Percentiles rank a stretch among this genome's conserved stretches.
These are phyloP conservation scores for Amphilophus citrinellus DNA, from an alignment of 2,113 vertebrate species.

Conservation along the genomic window DNA sequence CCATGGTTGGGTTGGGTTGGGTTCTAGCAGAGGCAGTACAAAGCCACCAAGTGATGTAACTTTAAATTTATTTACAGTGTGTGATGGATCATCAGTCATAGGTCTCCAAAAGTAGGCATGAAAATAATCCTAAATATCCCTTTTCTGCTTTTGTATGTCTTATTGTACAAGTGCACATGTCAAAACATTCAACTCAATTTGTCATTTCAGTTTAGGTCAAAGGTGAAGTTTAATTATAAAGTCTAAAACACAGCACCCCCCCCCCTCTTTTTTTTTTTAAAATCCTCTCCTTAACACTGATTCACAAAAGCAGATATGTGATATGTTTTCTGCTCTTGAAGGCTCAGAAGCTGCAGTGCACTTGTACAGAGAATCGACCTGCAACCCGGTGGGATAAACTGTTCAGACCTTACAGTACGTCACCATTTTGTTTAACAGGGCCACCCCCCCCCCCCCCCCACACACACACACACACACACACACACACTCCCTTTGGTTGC, in stretches of 20 bases:
- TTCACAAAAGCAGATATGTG: slow-evolving; percentile 30
- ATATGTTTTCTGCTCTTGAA: slow-evolving; percentile 14
- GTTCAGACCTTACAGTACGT: slow-evolving; percentile 54
- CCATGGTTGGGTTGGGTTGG: slow-evolving; percentile 10
- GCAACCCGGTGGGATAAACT: slow-evolving; percentile 57
- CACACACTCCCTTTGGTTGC: slow-evolving; percentile 67
- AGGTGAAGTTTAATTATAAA: neutral
- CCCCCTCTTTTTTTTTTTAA: neutral
- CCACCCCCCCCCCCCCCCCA: no score
- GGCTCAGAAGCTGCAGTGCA: slow-evolving; percentile 19
- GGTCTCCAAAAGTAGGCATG: slow-evolving; percentile 23
- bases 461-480: no score
- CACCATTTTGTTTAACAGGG: slow-evolving; percentile 69
- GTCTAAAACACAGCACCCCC: neutral
- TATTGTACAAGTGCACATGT: neutral
- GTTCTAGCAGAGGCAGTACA: slow-evolving; percentile 33
- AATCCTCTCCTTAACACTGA: neutral
- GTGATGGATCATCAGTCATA: slow-evolving; percentile 50
- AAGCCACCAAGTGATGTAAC: slow-evolving; percentile 47
- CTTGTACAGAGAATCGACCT: slow-evolving; percentile 35
- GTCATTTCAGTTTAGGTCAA: neutral
- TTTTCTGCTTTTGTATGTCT: neutral
- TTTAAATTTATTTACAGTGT: slow-evolving; percentile 62
- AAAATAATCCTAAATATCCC: neutral
- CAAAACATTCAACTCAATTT: neutral